Base-by-base conservation (phyloP, 2,113 vertebrate genomes). In the Bufo bufo region DNA sequence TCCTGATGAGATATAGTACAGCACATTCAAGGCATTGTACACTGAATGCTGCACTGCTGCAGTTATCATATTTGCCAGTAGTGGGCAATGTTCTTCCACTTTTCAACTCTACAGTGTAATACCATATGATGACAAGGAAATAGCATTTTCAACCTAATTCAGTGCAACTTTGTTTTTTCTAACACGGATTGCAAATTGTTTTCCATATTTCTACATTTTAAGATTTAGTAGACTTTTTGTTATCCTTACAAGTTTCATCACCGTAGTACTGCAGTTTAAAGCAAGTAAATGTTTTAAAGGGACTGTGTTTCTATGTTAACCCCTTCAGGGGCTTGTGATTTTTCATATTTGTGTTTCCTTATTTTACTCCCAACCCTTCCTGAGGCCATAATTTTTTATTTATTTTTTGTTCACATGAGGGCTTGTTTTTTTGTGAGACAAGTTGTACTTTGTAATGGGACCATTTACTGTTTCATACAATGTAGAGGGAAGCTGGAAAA, bases 1-100 rank as follows among this genome's bases (percentile, higher is more conserved):
- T 33, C 66, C 66, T 4, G 10, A 4, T 5, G 6, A 5, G 4
- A 43, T 13, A 23, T n/a, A 71, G 23, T 43, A 33, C 23, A 12
- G 23, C 1, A 71, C 66, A 43, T 3, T 66, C 63, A 66, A 23
- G 0, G 0, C 54, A 61, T 61, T 61, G 47, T 3, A 83, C 1
- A n/a, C 4, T 13, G 66, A 13, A 71, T 13, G 6, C 13, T 14
- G 45, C 50, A 2, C 1, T 2, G 20, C 58, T 95, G 95, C 93
- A 95, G 92, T 95, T 94, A 93, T 90, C 87, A 61, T 90, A 92
- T 90, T 92, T 92, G 91, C 95, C 95, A 96, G 94, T 93, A 96
- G 95, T 96, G 94, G 95, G 93, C 94, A 95, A 91, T 96, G 92
- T 96, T 95, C 90, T 93, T 92, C 94, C 89, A 95, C 93, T 91